Conservation (phyloP, 37 sponge, comb jelly and placozoan genomes). For the Chondrosia reniformis region DNA sequence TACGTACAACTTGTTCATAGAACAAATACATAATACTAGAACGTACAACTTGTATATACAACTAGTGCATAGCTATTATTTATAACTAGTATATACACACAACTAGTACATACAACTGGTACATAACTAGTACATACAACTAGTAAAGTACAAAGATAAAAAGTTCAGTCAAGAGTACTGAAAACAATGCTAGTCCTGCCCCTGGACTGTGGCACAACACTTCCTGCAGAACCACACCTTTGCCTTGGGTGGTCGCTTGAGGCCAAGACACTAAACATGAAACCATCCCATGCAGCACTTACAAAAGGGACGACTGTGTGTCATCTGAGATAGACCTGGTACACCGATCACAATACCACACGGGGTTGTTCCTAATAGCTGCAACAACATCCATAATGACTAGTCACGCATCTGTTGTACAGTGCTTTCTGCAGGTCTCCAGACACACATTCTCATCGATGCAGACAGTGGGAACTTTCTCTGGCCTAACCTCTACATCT, state of each 20-base stretch:
- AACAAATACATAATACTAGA: no score
- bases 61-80: no score
- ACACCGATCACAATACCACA: neutral
- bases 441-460: constrained; percentile 44
- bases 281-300: constrained; percentile 2
- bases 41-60: no score
- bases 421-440: constrained; percentile 12
- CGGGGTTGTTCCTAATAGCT: neutral
- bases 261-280: neutral
- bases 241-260: neutral
- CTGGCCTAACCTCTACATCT: constrained; percentile 33
- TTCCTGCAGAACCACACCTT: constrained; percentile 5
- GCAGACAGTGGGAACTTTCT: constrained; percentile 16
- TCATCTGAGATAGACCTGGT: neutral
- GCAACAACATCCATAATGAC: constrained; percentile 12
- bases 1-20: no score
- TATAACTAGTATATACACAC: no score
- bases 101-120: no score
- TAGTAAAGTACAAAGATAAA: no score
- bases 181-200: no score
- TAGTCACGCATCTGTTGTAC: constrained; percentile 37
- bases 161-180: no score
- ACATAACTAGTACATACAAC: no score
- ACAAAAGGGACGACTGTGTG: neutral
- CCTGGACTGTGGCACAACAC: no score